Evolutionary conservation across 2,113 vertebrate genomes (phyloP), one percentile per base, ranked within the genome.

Genomic region (Centrocercus urophasianus): DNA sequence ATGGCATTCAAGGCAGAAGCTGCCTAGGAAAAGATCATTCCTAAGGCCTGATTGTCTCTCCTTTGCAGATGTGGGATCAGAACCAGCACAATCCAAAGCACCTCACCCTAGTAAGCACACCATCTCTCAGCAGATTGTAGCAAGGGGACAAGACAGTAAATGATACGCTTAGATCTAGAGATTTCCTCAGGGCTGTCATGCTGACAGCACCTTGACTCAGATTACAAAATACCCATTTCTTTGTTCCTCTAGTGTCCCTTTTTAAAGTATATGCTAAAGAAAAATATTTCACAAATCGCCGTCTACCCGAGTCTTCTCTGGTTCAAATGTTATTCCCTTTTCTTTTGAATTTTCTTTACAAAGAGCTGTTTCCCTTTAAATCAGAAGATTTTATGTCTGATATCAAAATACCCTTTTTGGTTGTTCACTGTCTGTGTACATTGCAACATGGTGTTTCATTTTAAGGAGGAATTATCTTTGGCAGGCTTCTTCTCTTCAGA

Each of bases 91-190:
- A 47, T 19, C 27, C 48, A 28, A 32, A 81, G 40, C 21, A 48
- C 38, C 67, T 70, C 47, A n/a, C 13, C 22, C 32, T 34, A 32
- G 32, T 27, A 27, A 52, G 32, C 40, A 50, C 10, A 15, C 20
- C 34, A 18, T 19, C 57, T 43, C 47, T 67, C 56, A 30, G 47
- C 25, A 69, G 25, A 30, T 64, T 52, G 47, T 52, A 83, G 52
- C 9, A 32, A 61, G 27, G 32, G 12, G 8, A 45, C 27, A 24
- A 36, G n/a, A n/a, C 42, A 79, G n/a, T 36, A 42, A 0, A 0
- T 15, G 42, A 22, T 8, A 14, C 7, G 4, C 63, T 81, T 42
- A 72, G 47, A 30, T 30, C n/a, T 60, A 7, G 20, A 32, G 22
- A 30, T 85, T 73, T 43, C 54, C 42, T 73, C 43, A 12, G 38